These are phyloP conservation scores for Oeneis ivallda DNA, from an alignment of 2,888 invertebrate genomes.

Conservation along the genomic window DNA sequence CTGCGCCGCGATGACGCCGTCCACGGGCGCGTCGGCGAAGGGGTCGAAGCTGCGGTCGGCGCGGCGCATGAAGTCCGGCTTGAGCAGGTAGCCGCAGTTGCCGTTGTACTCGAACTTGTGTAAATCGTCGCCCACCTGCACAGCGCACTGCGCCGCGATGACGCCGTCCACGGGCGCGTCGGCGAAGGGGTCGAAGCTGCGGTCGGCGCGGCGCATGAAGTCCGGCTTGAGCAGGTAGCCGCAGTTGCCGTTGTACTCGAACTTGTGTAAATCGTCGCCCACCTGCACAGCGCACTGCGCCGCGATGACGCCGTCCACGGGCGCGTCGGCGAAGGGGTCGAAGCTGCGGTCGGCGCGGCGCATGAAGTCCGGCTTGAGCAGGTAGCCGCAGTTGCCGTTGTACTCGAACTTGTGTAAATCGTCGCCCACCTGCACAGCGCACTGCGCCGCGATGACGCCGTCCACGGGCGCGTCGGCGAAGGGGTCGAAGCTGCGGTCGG, in stretches of 20 bases:
- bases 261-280: conserved; percentile 86
- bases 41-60: conserved; percentile 98
- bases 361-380: conserved; percentile 99
- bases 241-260: conserved; percentile 99
- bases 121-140: conserved; percentile 83
- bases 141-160: conserved; percentile 98
- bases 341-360: conserved; percentile 96
- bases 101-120: conserved; percentile 99
- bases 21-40: conserved; percentile 99
- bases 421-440: conserved; percentile 88
- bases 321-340: conserved; percentile 99
- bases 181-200: conserved; percentile 99
- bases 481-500: conserved; percentile 98
- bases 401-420: conserved; percentile 99
- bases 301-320: conserved; percentile 99
- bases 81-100: conserved; percentile 97
- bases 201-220: conserved; percentile 98
- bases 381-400: conserved; percentile 98
- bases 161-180: conserved; percentile 99
- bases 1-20: conserved; percentile 99
- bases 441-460: conserved; percentile 99
- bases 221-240: conserved; percentile 99
- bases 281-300: conserved; percentile 97
- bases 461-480: conserved; percentile 99
- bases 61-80: conserved; percentile 99